These are phyloP conservation scores for Tokudaia muenninki DNA, from an alignment of 2,797 vertebrate genomes.

Conservation along the genomic window DNA sequence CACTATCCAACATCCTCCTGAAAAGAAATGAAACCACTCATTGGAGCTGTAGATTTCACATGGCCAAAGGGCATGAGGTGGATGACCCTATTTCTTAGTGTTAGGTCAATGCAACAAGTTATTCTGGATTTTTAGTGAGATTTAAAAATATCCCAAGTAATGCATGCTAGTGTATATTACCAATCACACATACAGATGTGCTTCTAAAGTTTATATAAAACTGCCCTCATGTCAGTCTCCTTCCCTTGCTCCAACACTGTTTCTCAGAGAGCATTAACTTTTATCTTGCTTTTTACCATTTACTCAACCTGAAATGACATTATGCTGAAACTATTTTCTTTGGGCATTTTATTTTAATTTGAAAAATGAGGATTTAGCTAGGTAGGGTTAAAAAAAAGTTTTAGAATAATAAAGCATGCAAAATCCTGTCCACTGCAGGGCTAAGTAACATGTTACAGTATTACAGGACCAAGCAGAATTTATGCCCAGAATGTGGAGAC, in stretches of 20 bases:
- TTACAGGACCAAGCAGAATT: neutral
- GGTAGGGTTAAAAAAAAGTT: neutral
- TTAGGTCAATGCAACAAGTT: neutral
- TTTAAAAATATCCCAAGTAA: neutral
- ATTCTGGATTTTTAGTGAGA: neutral
- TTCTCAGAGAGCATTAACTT: neutral
- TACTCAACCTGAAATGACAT: neutral
- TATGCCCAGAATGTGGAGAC: neutral
- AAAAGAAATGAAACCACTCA: neutral
- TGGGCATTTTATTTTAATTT: constrained; percentile 12
- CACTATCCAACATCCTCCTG: neutral
- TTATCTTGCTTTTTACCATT: neutral
- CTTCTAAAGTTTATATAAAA: neutral
- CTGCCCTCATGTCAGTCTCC: neutral
- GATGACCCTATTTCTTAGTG: constrained; percentile 2
- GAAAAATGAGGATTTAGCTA: constrained; percentile 19
- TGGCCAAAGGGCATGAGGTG: neutral
- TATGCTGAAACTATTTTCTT: neutral
- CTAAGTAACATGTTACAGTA: neutral
- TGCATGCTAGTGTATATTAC: neutral
- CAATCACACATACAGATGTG: neutral
- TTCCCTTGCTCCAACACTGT: neutral
- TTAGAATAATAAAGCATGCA: neutral
- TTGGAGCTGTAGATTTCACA: neutral
- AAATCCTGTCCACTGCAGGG: neutral